Evolutionary conservation across 2,888 invertebrate species (phyloP), one percentile per base, ranked within the genome.

Genomic region (Melikaiella ostensackeni): DNA sequence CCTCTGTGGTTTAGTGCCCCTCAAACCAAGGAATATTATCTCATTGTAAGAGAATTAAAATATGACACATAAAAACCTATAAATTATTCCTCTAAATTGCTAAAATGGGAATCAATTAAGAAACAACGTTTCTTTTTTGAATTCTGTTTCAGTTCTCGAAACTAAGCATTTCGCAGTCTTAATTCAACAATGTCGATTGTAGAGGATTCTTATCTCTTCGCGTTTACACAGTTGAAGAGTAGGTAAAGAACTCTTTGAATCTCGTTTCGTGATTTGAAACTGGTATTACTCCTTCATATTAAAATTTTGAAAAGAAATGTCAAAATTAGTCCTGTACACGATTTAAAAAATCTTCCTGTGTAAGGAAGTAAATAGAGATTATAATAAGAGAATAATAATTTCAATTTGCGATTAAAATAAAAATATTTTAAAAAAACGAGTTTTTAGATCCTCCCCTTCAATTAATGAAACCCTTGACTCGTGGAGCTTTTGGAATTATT

Each of bases 111-210:
- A 50, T 50, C 0, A n/a, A 21, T 50, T 19, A 6, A n/a, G n/a
- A 50, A 55, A 21, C 9, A 9, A 55, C 9, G 50, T 55, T 55
- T 21, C n/a, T 21, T 8, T 9, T 19, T 46, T 27, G 9, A 46
- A 66, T n/a, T 46, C 19, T 46, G 46, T 70, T 70, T 70, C 70
- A 70, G 66, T 70, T 70, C 27, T 70, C 70, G 46, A 70, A 70
- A 70, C 46, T 50, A 70, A 70, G 70, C 70, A 70, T 70, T 70
- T 70, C 50, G 70, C 70, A 70, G 70, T 70, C 70, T 70, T 70
- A 70, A 70, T 50, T 70, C 50, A 46, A 70, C 70, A 50, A n/a
- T 33, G 50, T 50, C 70, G 30, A 30, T 50, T 70, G 30, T n/a
- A n/a, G 50, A 70, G 50, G 27, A 70, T 70, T 46, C 27, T 46